phyloP scores from a whole-genome alignment of 2,888 invertebrate genomes.

The Tipula helvola region DNA sequence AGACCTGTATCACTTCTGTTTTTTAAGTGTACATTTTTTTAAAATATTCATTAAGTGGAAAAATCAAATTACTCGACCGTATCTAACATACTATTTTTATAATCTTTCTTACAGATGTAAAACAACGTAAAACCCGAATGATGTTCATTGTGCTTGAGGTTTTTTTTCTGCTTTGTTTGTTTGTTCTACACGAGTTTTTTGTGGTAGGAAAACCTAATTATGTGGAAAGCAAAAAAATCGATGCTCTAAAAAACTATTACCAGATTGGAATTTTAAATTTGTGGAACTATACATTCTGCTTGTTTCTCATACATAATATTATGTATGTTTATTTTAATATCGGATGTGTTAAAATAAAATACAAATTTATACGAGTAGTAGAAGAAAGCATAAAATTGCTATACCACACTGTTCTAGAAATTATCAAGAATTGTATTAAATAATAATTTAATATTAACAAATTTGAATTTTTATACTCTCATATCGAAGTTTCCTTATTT shows the following conservation, averaged over 20 bases:
- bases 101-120: neutral
- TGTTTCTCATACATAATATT: too few species aligned
- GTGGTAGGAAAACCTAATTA: neutral
- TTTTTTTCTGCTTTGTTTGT: neutral
- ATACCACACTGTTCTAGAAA: neutral
- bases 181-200: neutral
- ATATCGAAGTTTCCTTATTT: too few species aligned
- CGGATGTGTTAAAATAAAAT: too few species aligned
- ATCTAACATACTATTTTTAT: neutral
- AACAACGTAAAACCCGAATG: neutral
- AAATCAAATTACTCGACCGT: neutral
- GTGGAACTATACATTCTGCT: neutral
- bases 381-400: neutral
- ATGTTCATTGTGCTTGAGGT: neutral
- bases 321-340: too few species aligned
- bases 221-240: neutral
- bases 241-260: neutral
- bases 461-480: too few species aligned
- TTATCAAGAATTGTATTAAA: neutral
- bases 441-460: neutral
- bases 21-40: neutral
- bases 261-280: neutral
- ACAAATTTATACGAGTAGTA: neutral
- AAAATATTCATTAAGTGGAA: neutral
- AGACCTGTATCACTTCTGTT: neutral